phyloP scores from a whole-genome alignment of 2,888 invertebrate genomes.

The Strigamia transsilvanica region DNA sequence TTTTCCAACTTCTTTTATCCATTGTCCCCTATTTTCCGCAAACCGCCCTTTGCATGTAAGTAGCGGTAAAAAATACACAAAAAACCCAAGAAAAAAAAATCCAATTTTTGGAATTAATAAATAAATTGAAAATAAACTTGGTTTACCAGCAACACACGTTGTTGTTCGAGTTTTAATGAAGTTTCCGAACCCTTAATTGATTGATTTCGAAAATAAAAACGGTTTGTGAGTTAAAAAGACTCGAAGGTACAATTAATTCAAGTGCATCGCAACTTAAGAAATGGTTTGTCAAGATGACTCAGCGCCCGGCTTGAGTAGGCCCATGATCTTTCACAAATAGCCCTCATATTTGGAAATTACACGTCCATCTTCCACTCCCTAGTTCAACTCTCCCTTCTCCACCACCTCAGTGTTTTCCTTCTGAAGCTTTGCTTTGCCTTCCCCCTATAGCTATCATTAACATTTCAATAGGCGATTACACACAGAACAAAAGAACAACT shows the following conservation, averaged over 20 bases:
- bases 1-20: neutral
- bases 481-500: slow-evolving; percentile 34
- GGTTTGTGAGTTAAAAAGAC: neutral
- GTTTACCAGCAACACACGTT: no score
- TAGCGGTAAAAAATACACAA: neutral
- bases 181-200: no score
- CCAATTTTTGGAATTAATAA: no score
- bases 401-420: slow-evolving; percentile 4
- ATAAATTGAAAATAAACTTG: no score
- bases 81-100: neutral
- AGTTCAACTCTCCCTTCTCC: neutral
- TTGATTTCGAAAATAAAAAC: no score
- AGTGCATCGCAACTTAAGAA: slow-evolving; percentile 3
- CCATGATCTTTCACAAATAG: slow-evolving; percentile 21
- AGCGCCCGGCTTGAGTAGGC: slow-evolving; percentile 1
- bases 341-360: slow-evolving; percentile 42
- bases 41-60: neutral
- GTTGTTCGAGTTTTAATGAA: no score
- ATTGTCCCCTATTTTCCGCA: neutral
- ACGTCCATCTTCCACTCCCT: slow-evolving; percentile 38
- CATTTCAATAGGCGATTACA: slow-evolving; percentile 39
- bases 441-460: slow-evolving; percentile 30
- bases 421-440: neutral
- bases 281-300: slow-evolving; percentile 27
- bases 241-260: neutral